These are phyloP conservation scores for Teinopalpus imperialis DNA, from an alignment of 2,888 invertebrate species.

Conservation along the genomic window DNA sequence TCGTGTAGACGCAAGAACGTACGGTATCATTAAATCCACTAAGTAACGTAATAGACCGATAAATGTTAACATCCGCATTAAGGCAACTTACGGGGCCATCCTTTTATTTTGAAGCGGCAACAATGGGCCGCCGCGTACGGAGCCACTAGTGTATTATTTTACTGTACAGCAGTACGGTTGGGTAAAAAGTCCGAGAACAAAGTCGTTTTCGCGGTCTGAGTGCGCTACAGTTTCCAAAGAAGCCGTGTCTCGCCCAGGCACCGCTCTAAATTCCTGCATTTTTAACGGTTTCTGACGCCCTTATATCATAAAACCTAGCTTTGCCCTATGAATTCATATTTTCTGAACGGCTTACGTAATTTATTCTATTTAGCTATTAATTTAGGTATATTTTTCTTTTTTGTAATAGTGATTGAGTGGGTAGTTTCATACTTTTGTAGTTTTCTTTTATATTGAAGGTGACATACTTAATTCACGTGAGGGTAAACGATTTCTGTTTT, in stretches of 20 bases:
- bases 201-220: conserved; percentile 36
- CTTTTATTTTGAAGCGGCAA: conserved; percentile 66
- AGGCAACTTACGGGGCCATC: conserved; percentile 65
- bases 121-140: conserved; percentile 61
- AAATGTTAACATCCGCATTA: conserved; percentile 79
- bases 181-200: conserved; percentile 46
- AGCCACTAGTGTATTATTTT: conserved; percentile 68
- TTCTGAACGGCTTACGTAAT: too few species aligned
- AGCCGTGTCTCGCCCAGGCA: conserved; percentile 30
- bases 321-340: conserved; percentile 4
- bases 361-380: too few species aligned
- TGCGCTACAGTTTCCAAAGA: conserved; percentile 44
- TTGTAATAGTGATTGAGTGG: too few species aligned
- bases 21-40: conserved; percentile 41
- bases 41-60: conserved; percentile 70
- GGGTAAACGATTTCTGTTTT: too few species aligned
- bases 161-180: conserved; percentile 46
- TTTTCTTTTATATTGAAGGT: too few species aligned
- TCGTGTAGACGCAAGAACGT: conserved; percentile 12
- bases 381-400: too few species aligned
- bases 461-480: too few species aligned
- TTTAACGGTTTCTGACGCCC: conserved; percentile 28
- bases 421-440: too few species aligned
- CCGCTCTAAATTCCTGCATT: conserved; percentile 30
- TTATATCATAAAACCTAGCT: conserved; percentile 22